These are phyloP conservation scores for Mongoloraphidia duomilia DNA, from an alignment of 2,888 invertebrate genomes.

Conservation along the genomic window DNA sequence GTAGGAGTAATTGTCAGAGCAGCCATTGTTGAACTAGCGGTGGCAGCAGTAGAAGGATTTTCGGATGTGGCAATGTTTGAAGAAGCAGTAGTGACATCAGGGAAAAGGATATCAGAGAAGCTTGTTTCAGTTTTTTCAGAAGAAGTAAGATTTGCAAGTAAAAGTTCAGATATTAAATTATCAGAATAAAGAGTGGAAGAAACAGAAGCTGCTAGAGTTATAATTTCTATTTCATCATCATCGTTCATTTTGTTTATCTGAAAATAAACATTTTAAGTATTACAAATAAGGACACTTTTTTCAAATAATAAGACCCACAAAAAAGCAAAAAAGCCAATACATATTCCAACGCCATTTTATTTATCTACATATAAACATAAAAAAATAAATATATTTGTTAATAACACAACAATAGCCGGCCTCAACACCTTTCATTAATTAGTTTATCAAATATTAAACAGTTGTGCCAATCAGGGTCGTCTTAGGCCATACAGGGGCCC, in stretches of 20 bases:
- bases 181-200: conserved; percentile 2
- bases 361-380: not conserved
- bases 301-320: not conserved
- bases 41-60: conserved; percentile 1
- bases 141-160: conserved; percentile 15
- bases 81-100: conserved; percentile 2
- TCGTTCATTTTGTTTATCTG: conserved; percentile 23
- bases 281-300: not conserved
- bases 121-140: conserved; percentile 7
- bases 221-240: conserved; percentile 15
- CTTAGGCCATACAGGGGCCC: too few species aligned
- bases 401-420: too few species aligned
- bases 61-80: conserved; percentile 2
- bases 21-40: not conserved
- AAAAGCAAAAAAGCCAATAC: not conserved
- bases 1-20: not conserved
- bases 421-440: too few species aligned
- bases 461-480: too few species aligned
- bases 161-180: conserved; percentile 10
- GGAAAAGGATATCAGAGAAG: conserved; percentile 1
- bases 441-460: too few species aligned
- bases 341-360: conserved; percentile 6
- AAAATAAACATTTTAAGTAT: not conserved
- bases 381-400: too few species aligned
- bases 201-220: conserved; percentile 1